Evolutionary conservation across 2,888 invertebrate species (phyloP).

Genomic region (Aquatica leii): DNA sequence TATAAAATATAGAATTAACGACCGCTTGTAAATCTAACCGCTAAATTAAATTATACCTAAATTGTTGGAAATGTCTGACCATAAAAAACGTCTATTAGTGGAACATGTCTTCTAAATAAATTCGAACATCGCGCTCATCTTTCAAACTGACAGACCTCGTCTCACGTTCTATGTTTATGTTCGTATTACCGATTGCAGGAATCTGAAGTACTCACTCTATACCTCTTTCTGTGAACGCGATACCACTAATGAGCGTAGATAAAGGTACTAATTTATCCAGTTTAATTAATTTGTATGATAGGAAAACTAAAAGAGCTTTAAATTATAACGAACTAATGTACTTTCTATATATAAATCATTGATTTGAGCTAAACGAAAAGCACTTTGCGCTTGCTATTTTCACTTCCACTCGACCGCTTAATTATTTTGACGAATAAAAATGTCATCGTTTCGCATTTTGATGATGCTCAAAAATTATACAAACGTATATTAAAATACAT

Average conservation of each 20-base stretch:
- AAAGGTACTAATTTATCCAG: conserved; percentile 52
- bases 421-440: no score
- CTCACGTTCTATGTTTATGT: conserved; percentile 53
- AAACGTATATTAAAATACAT: no score
- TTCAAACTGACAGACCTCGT: conserved; percentile 52
- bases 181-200: conserved; percentile 50
- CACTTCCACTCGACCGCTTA: no score
- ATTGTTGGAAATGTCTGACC: conserved; percentile 7
- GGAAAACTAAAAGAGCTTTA: conserved; percentile 39
- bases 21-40: conserved; percentile 6
- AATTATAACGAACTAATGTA: conserved; percentile 25
- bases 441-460: no score
- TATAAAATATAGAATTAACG: conserved; percentile 5
- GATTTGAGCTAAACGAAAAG: neutral
- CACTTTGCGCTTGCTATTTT: no score
- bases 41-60: conserved; percentile 8
- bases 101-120: conserved; percentile 52
- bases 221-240: conserved; percentile 48
- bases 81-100: conserved; percentile 44
- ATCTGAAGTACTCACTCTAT: conserved; percentile 44
- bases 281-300: conserved; percentile 56
- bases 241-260: conserved; percentile 56
- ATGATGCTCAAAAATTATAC: no score
- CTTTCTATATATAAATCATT: conserved; percentile 13
- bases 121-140: conserved; percentile 48